Percentiles rank a stretch among this genome's conserved stretches.
These are phyloP conservation scores for Montipora capricornis DNA, from an alignment of 64 coral and sea anemone genomes.

Conservation along the genomic window DNA sequence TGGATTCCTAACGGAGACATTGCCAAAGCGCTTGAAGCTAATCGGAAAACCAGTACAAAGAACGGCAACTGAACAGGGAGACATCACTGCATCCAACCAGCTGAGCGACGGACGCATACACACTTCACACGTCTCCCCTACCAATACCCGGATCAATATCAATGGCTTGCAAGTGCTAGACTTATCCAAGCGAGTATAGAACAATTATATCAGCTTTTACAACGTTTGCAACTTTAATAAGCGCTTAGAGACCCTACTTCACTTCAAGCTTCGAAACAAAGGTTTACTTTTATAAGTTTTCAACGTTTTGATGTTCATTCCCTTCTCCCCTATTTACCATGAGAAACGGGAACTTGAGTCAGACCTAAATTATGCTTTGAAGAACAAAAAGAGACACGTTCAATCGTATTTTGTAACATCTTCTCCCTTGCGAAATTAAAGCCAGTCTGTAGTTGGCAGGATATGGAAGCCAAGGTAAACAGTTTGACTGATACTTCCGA, in stretches of 20 bases:
- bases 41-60: no score
- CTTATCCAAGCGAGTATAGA: neutral
- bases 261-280: conserved; percentile 18
- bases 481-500: conserved; percentile 82
- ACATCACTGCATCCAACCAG: neutral
- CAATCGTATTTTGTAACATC: neutral
- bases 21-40: no score
- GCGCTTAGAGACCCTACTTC: conserved; percentile 11
- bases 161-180: neutral
- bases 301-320: neutral
- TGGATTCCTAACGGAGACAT: neutral
- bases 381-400: conserved; percentile 12
- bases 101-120: neutral
- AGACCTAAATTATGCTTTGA: neutral
- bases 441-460: conserved; percentile 54
- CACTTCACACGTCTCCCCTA: neutral
- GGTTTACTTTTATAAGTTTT: neutral
- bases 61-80: neutral
- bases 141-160: neutral
- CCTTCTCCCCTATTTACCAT: neutral
- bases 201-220: neutral
- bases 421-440: conserved; percentile 1
- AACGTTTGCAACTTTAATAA: conserved; percentile 2
- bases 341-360: neutral
- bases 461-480: conserved; percentile 70